Percentiles rank a stretch among this genome's conserved stretches.
These are phyloP conservation scores for Lynx canadensis DNA, from an alignment of 2,113 vertebrate genomes.

Conservation along the genomic window DNA sequence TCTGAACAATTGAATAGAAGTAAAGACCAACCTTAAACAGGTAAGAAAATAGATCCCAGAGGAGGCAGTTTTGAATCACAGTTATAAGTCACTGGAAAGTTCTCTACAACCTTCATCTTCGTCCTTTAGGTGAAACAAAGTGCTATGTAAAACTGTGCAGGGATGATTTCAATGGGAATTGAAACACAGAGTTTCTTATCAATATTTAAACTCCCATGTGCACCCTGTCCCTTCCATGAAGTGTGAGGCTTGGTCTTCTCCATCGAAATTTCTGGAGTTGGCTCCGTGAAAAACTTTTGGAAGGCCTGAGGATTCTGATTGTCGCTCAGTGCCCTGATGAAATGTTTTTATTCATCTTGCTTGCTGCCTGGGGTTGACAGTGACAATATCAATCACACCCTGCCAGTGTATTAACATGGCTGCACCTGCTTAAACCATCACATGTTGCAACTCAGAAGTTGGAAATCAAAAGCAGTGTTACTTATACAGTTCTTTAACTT, in stretches of 20 bases:
- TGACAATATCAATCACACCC: neutral
- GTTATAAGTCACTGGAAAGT: neutral
- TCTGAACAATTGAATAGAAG: neutral
- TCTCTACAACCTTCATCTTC: neutral
- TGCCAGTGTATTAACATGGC: neutral
- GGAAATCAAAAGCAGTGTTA: neutral
- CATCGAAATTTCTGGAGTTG: neutral
- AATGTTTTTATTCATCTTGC: conserved; percentile 43
- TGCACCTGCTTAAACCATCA: neutral
- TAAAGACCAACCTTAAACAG: neutral
- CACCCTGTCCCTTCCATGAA: neutral
- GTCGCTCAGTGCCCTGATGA: neutral
- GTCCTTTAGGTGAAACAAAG: neutral
- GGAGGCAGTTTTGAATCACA: neutral
- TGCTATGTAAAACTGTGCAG: neutral
- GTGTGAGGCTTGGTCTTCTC: neutral
- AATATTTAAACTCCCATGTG: neutral
- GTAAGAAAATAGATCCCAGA: neutral
- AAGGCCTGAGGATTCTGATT: neutral
- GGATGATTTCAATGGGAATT: neutral
- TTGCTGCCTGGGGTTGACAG: neutral
- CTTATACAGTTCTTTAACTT: neutral
- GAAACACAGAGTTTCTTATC: neutral
- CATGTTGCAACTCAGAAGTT: neutral
- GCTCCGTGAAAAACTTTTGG: neutral